Conservation (phyloP, 2,113 vertebrate genomes). For the Macrotus californicus region DNA sequence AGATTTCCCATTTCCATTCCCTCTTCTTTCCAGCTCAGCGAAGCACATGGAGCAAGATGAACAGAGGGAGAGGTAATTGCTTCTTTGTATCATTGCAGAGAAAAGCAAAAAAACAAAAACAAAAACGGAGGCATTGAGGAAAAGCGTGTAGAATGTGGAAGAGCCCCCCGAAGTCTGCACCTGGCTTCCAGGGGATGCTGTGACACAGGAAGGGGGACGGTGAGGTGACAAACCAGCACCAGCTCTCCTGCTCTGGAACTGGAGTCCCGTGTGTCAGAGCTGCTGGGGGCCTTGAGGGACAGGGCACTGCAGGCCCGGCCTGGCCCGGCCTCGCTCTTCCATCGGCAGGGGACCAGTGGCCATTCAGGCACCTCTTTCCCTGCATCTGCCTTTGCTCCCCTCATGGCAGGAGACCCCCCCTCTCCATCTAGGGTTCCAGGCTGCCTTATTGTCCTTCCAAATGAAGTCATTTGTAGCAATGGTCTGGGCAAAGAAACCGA, state of each 20-base stretch:
- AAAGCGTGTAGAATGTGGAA: not conserved
- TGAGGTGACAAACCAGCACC: not conserved
- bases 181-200: not conserved
- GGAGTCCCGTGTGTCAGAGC: not conserved
- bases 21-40: constrained; percentile 9
- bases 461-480: not conserved
- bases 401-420: not conserved
- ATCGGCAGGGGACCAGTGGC: not conserved
- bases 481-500: not conserved
- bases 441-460: constrained; percentile 30
- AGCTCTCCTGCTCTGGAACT: not conserved
- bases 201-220: not conserved
- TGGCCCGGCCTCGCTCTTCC: not conserved
- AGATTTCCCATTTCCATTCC: constrained; percentile 24
- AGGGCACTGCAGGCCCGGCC: not conserved
- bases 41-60: constrained; percentile 26
- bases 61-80: constrained; percentile 5
- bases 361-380: not conserved
- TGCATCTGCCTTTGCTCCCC: not conserved
- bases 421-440: not conserved
- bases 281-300: not conserved
- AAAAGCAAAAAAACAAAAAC: not conserved
- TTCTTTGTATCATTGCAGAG: constrained; percentile 37
- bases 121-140: not conserved
- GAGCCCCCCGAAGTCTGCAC: not conserved